Percentiles rank a stretch among this genome's conserved stretches.
Evolutionary conservation across 2,113 vertebrate species (phyloP).

Genomic region (Callaeas wilsoni): DNA sequence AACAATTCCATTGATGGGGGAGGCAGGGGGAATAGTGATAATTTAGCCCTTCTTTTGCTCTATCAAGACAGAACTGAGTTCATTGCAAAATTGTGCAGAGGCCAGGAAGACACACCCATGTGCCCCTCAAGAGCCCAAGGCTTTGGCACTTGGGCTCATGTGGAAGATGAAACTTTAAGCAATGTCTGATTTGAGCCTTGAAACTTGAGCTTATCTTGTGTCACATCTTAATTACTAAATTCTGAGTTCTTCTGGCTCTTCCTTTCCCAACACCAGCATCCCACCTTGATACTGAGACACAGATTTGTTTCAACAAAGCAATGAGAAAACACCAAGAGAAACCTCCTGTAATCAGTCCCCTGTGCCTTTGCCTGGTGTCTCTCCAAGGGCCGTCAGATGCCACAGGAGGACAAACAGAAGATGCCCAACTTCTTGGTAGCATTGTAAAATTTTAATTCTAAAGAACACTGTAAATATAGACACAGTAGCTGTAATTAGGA

Average conservation of each 20-base stretch:
- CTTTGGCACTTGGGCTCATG: neutral
- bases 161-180: neutral
- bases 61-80: neutral
- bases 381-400: neutral
- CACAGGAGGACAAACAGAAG: neutral
- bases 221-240: neutral
- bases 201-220: neutral
- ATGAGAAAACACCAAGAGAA: neutral
- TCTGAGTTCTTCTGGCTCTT: neutral
- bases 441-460: neutral
- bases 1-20: neutral
- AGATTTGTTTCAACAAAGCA: neutral
- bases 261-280: neutral
- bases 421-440: neutral
- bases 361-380: neutral
- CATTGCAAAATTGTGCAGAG: neutral
- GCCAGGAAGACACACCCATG: neutral
- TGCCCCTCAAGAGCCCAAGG: rapidly evolving
- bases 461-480: neutral
- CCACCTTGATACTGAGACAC: neutral
- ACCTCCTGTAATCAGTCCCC: neutral
- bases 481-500: neutral
- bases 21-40: neutral
- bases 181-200: neutral
- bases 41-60: neutral